A percentile compares a stretch with the other conserved stretches of the same genome.
Conservation (phyloP, 2,888 invertebrate genomes). For the Tetragnatha montana region DNA sequence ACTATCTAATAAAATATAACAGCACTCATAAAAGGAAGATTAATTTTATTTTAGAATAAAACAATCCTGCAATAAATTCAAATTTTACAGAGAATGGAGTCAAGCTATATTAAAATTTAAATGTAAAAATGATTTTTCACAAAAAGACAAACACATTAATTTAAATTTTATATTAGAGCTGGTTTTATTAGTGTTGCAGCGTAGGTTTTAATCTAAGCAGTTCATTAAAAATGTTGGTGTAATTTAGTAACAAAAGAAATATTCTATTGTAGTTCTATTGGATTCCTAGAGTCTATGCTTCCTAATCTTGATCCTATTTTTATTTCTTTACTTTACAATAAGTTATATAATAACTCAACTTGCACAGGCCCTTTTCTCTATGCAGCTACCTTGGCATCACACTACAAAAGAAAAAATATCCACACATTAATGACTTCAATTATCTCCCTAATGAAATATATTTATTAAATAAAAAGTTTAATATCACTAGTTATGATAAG, state of each 20-base stretch:
- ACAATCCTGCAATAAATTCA: not conserved
- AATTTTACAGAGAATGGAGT: not conserved
- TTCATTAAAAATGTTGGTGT: constrained; percentile 58
- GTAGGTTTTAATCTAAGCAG: constrained; percentile 63
- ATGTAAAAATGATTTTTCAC: not conserved
- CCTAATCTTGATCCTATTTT: constrained; percentile 45
- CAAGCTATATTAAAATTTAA: not conserved
- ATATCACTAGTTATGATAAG: no score
- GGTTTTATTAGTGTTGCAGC: constrained; percentile 48
- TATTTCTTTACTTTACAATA: constrained; percentile 51
- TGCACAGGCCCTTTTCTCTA: constrained; percentile 64
- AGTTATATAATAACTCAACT: constrained; percentile 52
- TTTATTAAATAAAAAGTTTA: no score
- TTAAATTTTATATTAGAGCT: constrained; percentile 35
- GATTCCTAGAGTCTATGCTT: constrained; percentile 63
- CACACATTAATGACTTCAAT: no score
- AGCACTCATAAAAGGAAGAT: not conserved
- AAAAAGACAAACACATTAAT: constrained; percentile 20
- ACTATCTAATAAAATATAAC: no score
- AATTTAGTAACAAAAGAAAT: constrained; percentile 65
- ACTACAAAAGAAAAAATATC: constrained; percentile 44
- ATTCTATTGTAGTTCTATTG: constrained; percentile 55
- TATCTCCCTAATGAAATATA: no score
- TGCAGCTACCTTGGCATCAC: constrained; percentile 56
- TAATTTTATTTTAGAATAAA: not conserved